Evolutionary conservation across 1,140 invertebrate genomes (phyloP), one percentile per base, ranked within the genome.

Genomic region (Melitaea cinxia): DNA sequence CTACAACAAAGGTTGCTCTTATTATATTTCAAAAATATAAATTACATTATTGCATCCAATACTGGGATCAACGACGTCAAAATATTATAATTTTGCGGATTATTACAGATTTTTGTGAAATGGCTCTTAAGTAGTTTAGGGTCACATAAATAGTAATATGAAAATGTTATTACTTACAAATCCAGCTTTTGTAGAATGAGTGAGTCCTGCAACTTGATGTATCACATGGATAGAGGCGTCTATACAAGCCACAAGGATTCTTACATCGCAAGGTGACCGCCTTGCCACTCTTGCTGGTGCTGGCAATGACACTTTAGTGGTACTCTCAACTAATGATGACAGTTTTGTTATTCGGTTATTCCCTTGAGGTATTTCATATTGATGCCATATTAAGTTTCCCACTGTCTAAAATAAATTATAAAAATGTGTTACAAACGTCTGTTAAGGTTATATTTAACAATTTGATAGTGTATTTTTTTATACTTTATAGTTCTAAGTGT

Each of bases 151-250:
- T 54, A 28, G 3, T 4, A 3, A 28, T 54, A 35, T 35, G 15
- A 30, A 28, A 21, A 45, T 17, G 14, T 2, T 9, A 14, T 45
- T 55, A 82, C 82, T 86, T 61, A 88, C 85, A 75, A 87, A 87
- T 4, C 84, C 83, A 55, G 82, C 80, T 42, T 75, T 76, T 1
- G 76, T 77, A 4, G 83, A 75, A 56, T 85, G 84, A 4, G 80
- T 88, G 1, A 88, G 47, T 10, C 87, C 87, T 0, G 71, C 68
- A 4, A 53, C 21, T 21, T 69, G 68, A 47, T 88, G 84, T 39
- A 87, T 47, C 0, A 87, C 57, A 24, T 85, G 81, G 19, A 90
- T 42, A n/a, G 89, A 83, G 19, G 86, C 85, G 54, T 91, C 89
- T 12, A 88, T 90, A 58, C 89, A 91, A 2, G 88, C 81, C 0